A percentile compares a stretch with the other conserved stretches of the same genome.
Conservation (phyloP, 2,797 vertebrate species). For the Chaetophractus vellerosus region DNA sequence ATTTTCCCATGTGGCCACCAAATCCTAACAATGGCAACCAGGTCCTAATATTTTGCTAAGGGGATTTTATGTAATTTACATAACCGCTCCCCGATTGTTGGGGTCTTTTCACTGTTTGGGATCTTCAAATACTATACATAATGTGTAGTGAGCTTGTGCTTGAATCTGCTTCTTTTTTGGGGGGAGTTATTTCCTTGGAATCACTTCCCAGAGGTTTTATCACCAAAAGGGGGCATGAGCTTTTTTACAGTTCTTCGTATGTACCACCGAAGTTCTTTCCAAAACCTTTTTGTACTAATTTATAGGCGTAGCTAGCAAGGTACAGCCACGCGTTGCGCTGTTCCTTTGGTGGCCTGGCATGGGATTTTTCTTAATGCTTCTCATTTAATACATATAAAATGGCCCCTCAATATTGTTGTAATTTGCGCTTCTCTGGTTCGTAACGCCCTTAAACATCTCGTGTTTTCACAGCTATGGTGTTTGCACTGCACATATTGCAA, state of each 20-base stretch:
- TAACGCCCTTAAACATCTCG: background rate
- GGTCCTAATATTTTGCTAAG: background rate
- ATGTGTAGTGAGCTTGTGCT: background rate
- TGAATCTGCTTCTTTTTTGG: background rate
- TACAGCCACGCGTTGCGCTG: background rate
- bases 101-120: background rate
- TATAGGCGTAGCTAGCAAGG: background rate
- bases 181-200: slow-evolving; percentile 15
- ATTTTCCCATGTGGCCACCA: background rate
- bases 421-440: background rate
- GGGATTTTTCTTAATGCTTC: background rate
- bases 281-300: background rate
- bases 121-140: slow-evolving; percentile 21
- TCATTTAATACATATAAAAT: background rate
- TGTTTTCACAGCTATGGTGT: background rate
- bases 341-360: background rate
- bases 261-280: background rate
- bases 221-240: background rate
- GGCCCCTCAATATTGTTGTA: background rate
- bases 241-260: background rate
- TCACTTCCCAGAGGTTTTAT: slow-evolving; percentile 49
- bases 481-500: background rate
- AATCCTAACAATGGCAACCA: background rate
- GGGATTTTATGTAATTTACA: background rate
- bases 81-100: too few relatives aligned